These are phyloP conservation scores for Acipenser ruthenus DNA, from an alignment of 2,797 vertebrate genomes.

Conservation along the genomic window DNA sequence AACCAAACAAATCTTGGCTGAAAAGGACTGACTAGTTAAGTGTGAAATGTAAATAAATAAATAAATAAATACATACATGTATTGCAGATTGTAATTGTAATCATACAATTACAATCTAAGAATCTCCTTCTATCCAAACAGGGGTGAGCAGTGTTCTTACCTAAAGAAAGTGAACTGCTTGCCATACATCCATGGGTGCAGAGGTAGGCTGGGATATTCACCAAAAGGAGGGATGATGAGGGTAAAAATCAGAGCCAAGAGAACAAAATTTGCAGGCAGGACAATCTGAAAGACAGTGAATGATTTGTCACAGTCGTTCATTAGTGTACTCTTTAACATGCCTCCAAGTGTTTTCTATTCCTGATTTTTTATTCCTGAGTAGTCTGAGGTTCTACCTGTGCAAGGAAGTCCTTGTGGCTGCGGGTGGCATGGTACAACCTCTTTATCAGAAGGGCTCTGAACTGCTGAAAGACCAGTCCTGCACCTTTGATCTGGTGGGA, in stretches of 20 bases:
- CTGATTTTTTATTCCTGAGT: no score
- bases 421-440: constrained; percentile 70
- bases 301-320: background rate
- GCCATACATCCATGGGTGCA: constrained; percentile 91
- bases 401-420: constrained; percentile 82
- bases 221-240: constrained; percentile 84
- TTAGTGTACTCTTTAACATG: background rate
- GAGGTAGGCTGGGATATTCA: constrained; percentile 80
- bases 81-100: no score
- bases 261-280: constrained; percentile 82
- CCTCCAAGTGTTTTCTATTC: no score
- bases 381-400: constrained; percentile 61
- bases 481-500: constrained; percentile 65
- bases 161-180: constrained; percentile 91
- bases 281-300: constrained; percentile 60
- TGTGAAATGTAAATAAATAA: no score
- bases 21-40: no score
- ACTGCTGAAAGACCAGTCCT: constrained; percentile 66
- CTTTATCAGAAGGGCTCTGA: constrained; percentile 83
- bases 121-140: background rate
- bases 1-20: no score
- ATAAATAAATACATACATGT: no score
- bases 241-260: constrained; percentile 75
- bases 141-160: constrained; percentile 38
- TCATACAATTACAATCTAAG: background rate